Evolutionary conservation across 1,140 invertebrate genomes (phyloP), one percentile per base, ranked within the genome.

Genomic region (Teleogryllus occipitalis): DNA sequence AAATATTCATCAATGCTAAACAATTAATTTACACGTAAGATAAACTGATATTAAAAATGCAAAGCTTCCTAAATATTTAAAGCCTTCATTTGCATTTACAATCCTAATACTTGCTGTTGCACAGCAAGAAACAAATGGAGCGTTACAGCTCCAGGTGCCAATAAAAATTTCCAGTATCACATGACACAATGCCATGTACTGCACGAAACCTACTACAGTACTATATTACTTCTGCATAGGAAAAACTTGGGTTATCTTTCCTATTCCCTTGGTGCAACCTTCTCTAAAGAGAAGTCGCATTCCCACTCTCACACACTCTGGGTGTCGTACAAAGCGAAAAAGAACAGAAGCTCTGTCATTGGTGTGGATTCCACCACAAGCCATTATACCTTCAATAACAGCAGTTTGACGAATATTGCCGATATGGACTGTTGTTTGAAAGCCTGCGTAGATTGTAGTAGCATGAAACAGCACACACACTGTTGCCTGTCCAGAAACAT

Each of bases 371-470:
- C 89, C 89, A 72, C 84, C 84, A 8, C 87, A 84, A 46, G 89
- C 88, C 86, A 91, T 88, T 82, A 94, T 93, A 21, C 89, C 91
- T 75, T 90, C 91, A 39, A 97, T 92, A 27, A 98, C 92, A 6
- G 95, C 97, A 0, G 97, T 98, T 87, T 99, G 98, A 12, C 96
- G 87, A 18, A 99, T 94, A 84, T 97, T 98, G 3, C 96, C 97
- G 80, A 98, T 94, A 84, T 98, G 96, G 6, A 99, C 92, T 0
- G 96, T 98, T 46, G 95, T 94, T 89, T 98, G 96, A 87, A 97
- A 98, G 21, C 96, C 96, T 8, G 90, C 90, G 81, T 91, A 93
- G 81, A 98, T 97, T 27, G 91, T 91, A 5, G 91, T 95, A 0
- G 92, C 89, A 85, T 98, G 96, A 82, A 93, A 95, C 10, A 98